Evolutionary conservation across 2,888 invertebrate genomes (phyloP).

Genomic region (Omphaloscelis lunosa): DNA sequence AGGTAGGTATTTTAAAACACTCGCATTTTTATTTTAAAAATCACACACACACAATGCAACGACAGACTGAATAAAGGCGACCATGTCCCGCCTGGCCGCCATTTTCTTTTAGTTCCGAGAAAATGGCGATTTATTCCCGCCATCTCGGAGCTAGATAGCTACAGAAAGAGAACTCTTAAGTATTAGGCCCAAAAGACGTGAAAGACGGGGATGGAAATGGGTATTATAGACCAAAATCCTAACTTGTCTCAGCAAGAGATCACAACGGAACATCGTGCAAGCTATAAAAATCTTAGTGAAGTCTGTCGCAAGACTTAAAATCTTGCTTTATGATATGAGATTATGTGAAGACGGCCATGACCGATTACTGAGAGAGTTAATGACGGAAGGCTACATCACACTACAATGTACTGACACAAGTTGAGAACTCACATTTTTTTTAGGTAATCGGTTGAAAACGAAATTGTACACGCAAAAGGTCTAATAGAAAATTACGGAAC

Average conservation of each 20-base stretch:
- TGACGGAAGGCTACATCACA: slow-evolving; percentile 28
- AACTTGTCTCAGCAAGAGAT: slow-evolving; percentile 5
- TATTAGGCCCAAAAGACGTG: no score
- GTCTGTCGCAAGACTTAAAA: slow-evolving; percentile 14
- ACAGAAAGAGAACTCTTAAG: neutral
- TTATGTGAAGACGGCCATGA: slow-evolving; percentile 43
- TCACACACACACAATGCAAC: neutral
- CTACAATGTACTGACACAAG: slow-evolving; percentile 8
- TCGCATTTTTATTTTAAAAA: neutral
- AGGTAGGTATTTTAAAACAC: neutral
- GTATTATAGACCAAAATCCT: neutral
- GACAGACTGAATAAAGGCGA: neutral
- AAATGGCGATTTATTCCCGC: neutral
- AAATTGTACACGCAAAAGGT: neutral
- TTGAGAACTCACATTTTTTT: neutral
- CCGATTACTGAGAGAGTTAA: slow-evolving; percentile 47
- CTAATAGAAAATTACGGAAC: neutral
- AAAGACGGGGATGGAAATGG: neutral
- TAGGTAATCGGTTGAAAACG: neutral
- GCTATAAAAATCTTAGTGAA: slow-evolving; percentile 48
- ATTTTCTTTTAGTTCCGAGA: neutral
- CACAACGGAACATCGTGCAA: slow-evolving; percentile 9
- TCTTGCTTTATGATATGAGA: slow-evolving; percentile 33
- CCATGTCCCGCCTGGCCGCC: no score
- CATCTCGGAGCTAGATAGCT: neutral